phyloP scores from a whole-genome alignment of 2,797 vertebrate genomes.

The Tapirus indicus region DNA sequence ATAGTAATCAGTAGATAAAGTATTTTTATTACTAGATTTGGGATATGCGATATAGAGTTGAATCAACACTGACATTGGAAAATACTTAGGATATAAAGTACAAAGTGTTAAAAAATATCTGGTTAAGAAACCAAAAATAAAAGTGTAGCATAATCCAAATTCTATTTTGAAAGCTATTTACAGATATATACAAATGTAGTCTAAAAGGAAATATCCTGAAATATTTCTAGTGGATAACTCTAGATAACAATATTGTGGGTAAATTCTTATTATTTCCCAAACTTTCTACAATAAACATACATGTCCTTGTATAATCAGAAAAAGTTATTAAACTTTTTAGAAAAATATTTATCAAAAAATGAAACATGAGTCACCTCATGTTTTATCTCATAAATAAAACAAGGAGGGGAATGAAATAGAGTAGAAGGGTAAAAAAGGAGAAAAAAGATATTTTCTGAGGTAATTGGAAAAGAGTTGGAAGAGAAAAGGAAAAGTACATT shows the following conservation, averaged over 20 bases:
- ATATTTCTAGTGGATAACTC: background rate
- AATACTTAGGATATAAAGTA: background rate
- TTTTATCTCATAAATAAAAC: background rate
- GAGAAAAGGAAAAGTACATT: background rate
- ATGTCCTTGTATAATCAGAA: background rate
- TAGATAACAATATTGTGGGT: background rate
- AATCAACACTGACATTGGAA: background rate
- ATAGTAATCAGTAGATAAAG: background rate
- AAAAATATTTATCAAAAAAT: background rate
- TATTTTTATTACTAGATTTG: background rate
- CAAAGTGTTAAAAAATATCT: background rate
- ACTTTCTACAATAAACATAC: background rate
- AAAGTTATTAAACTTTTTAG: background rate
- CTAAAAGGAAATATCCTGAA: background rate
- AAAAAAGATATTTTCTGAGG: background rate
- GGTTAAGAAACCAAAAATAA: background rate
- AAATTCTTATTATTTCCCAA: conserved; percentile 9
- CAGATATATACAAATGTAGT: background rate
- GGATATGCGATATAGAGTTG: background rate
- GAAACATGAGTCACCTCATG: background rate
- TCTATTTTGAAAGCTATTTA: background rate
- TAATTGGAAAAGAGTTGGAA: background rate
- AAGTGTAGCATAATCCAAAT: background rate
- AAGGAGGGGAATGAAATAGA: background rate
- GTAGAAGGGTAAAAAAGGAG: background rate